Evolutionary conservation across 2,797 vertebrate species (phyloP).

Genomic region (Morelia viridis): DNA sequence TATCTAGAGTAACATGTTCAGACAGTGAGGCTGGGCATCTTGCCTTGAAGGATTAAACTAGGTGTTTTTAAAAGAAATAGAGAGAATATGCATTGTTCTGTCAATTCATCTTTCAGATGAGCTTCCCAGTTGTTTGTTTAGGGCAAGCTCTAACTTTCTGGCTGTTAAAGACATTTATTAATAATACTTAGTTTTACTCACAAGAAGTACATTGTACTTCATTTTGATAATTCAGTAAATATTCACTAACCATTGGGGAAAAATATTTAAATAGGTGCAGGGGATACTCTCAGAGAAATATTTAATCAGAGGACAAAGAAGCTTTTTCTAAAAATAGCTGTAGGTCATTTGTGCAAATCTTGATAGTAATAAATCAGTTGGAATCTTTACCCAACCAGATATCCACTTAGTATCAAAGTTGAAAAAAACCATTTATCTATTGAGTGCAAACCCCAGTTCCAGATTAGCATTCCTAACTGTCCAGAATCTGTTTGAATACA

Average conservation of each 20-base stretch:
- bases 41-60: constrained; percentile 38
- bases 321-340: background rate
- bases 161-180: constrained; percentile 15
- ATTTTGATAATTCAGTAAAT: constrained; percentile 12
- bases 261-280: background rate
- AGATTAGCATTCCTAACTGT: background rate
- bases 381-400: background rate
- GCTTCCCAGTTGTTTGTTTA: constrained; percentile 38
- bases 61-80: constrained; percentile 40
- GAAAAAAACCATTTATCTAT: background rate
- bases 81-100: constrained; percentile 48
- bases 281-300: background rate
- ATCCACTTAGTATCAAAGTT: background rate
- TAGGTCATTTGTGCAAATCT: background rate
- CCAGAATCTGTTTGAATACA: background rate
- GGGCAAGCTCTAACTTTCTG: constrained; percentile 19
- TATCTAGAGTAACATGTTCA: constrained; percentile 42
- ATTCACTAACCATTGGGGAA: background rate
- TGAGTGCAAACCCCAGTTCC: background rate
- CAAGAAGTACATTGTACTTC: constrained; percentile 11
- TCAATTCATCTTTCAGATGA: constrained; percentile 43
- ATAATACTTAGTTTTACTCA: constrained; percentile 2
- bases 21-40: constrained; percentile 44
- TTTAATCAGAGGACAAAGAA: background rate
- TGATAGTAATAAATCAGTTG: background rate